These are phyloP conservation scores for Xiphophorus maculatus DNA, from an alignment of 2,113 vertebrate genomes.

Conservation along the genomic window DNA sequence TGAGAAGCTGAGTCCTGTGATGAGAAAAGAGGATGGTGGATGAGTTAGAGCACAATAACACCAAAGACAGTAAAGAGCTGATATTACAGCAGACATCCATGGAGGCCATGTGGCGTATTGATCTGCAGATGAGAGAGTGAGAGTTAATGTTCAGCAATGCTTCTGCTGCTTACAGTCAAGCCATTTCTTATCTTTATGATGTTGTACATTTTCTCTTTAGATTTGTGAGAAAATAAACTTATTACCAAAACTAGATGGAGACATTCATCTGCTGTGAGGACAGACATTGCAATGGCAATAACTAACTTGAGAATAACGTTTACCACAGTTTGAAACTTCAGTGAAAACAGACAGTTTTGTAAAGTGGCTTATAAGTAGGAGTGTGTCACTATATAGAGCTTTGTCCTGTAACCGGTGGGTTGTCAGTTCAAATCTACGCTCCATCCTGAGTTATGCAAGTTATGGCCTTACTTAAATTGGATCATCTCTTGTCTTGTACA, in stretches of 20 bases:
- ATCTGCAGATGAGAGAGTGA: conserved; percentile 58
- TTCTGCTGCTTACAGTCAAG: conserved; percentile 25
- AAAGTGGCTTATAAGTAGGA: neutral
- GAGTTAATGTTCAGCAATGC: conserved; percentile 17
- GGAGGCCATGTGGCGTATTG: conserved; percentile 74
- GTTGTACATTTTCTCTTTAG: conserved; percentile 47
- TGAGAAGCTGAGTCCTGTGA: conserved; percentile 33
- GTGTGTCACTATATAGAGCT: too few relatives aligned
- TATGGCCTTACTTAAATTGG: too few relatives aligned
- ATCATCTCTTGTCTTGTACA: too few relatives aligned
- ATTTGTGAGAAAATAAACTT: conserved; percentile 72
- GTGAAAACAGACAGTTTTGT: neutral
- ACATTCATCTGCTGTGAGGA: conserved; percentile 41
- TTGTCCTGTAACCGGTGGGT: too few relatives aligned
- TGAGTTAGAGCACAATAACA: conserved; percentile 84
- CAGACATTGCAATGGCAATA: conserved; percentile 31
- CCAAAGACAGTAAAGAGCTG: conserved; percentile 76
- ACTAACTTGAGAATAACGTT: conserved; percentile 28
- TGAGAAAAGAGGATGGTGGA: conserved; percentile 64
- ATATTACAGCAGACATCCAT: conserved; percentile 78
- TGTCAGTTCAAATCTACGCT: too few relatives aligned
- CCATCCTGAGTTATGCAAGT: too few relatives aligned
- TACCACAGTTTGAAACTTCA: conserved; percentile 7
- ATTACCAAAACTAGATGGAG: conserved; percentile 34
- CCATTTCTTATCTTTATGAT: conserved; percentile 63